These are phyloP conservation scores for Perognathus longimembris DNA, from an alignment of 2,113 vertebrate genomes.

Conservation along the genomic window DNA sequence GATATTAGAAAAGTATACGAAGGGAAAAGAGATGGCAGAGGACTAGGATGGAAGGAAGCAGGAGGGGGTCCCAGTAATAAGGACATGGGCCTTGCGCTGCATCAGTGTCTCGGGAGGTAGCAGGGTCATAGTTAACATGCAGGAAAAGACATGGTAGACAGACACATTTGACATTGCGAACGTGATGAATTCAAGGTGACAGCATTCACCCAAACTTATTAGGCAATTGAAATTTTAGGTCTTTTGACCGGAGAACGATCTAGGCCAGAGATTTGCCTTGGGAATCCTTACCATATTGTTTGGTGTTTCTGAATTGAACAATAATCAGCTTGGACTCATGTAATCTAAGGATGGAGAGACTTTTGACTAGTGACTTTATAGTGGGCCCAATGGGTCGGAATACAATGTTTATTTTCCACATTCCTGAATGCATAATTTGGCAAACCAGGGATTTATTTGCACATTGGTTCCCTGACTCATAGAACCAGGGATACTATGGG, in stretches of 20 bases:
- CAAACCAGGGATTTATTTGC: not conserved
- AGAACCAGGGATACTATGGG: not conserved
- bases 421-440: not conserved
- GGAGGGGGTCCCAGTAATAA: not conserved
- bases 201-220: not conserved
- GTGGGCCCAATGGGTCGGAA: too few species aligned
- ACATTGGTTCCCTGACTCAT: conserved; percentile 23
- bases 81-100: not conserved
- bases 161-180: not conserved
- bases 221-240: conserved; percentile 1
- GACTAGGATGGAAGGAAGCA: not conserved
- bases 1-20: not conserved
- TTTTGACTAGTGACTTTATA: not conserved
- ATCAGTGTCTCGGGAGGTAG: not conserved
- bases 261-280: not conserved
- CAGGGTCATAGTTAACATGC: not conserved
- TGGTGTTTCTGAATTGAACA: not conserved
- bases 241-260: not conserved
- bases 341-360: not conserved
- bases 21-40: not conserved
- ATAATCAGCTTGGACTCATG: too few species aligned
- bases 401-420: not conserved
- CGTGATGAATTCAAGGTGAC: not conserved
- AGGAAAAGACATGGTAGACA: not conserved
- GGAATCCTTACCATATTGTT: not conserved